Evolutionary conservation across 2,888 invertebrate species (phyloP), one percentile per base, ranked within the genome.

Genomic region (Pyrocoelia pectoralis): DNA sequence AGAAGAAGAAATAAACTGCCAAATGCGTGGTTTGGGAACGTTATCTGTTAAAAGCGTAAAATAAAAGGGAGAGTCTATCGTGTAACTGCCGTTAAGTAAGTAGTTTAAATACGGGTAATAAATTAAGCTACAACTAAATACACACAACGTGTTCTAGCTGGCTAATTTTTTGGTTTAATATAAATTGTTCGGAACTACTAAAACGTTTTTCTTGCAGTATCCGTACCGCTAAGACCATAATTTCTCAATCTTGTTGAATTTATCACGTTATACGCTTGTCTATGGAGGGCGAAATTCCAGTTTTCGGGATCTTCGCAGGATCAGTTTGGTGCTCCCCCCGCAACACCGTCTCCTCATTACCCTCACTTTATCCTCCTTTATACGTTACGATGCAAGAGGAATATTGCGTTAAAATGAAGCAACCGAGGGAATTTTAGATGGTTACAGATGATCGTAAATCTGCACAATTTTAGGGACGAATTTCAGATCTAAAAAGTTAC

Each of bases 231-330:
- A 68, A 68, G 68, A 67, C 70, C 66, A 68, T 70, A 70, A 70
- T 70, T 70, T 70, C 70, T 68, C 69, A 69, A 69, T 70, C 69
- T 68, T 66, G 67, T 61, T 61, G 68, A 69, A 70, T 70, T 70
- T 70, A 69, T 70, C 68, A 67, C 68, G 63, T 69, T 63, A 62
- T 60, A 60, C 66, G 65, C 59, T 56, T 56, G 56, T 33, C 9
- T 8, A 3, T 33, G 2, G 15, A 40, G 58, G 62, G 56, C 65
- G 48, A 51, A 50, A 67, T 61, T 56, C 46, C 53, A 29, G 57
- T 52, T 17, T 46, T 52, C n/a, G 40, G 53, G 46, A 53, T 57
- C 61, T 56, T 33, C 52, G 13, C 24, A 46, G 57, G 57, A 62
- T 62, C 57, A n/a, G n/a, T n/a, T n/a, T n/a, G n/a, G n/a, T 55